Percentiles rank a stretch among this genome's conserved stretches.
These are phyloP conservation scores for Cyrtonyx montezumae DNA, from an alignment of 2,113 vertebrate genomes.

Conservation along the genomic window DNA sequence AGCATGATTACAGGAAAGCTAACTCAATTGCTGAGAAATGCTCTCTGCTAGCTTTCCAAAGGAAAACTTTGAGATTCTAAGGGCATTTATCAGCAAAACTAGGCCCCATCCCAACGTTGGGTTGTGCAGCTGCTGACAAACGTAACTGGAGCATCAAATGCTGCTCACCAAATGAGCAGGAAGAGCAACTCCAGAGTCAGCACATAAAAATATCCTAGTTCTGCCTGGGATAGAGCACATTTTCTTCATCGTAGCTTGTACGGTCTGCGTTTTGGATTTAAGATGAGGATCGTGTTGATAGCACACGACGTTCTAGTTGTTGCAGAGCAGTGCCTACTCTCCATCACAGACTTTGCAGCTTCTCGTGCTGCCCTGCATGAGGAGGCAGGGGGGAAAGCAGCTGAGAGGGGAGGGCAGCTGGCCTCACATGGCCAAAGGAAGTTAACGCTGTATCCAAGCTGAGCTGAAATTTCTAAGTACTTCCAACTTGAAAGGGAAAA, in stretches of 20 bases:
- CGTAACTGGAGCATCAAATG: fast-evolving
- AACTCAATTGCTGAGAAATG: neutral
- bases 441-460: no score
- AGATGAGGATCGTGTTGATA: neutral
- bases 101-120: neutral
- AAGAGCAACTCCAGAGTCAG: neutral
- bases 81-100: neutral
- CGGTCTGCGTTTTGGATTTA: neutral
- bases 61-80: neutral
- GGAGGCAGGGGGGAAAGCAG: neutral
- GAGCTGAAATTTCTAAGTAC: no score
- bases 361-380: neutral
- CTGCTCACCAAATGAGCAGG: neutral
- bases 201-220: neutral
- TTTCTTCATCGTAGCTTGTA: neutral
- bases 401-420: neutral
- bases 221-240: neutral
- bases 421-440: neutral
- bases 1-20: neutral
- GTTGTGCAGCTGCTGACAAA: neutral
- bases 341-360: neutral
- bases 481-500: no score
- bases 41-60: neutral
- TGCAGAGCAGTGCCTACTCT: neutral
- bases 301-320: no score